Base-by-base conservation (phyloP, 2,797 vertebrate species). In the Spea hammondii region DNA sequence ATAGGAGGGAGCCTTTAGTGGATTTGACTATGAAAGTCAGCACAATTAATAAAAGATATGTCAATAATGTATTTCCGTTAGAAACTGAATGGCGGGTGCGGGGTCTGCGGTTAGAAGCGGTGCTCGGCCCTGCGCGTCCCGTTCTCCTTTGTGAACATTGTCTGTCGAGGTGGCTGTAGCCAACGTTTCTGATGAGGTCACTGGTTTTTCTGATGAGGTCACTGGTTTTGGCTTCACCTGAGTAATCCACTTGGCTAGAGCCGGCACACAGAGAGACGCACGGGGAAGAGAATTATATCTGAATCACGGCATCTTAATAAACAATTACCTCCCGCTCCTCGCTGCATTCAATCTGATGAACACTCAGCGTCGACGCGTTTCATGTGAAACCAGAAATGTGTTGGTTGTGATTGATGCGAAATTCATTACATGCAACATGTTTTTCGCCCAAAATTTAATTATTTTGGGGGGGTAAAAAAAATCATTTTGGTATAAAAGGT, bases 151-250 rank as follows among this genome's bases (percentile, higher is more conserved):
- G 74, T 45, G 59, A 68, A 67, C 69, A 4, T 10, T 14, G 45
- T 70, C 66, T 11, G 2, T 62, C 66, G 66, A 50, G 47, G 68
- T 47, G 10, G 51, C 9, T 64, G n/a, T 44, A 12, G 77, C 77
- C 77, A 78, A 57, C 32, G 10, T 17, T 50, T 6, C 44, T 8
- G 70, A 67, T 79, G 77, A 73, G 70, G 70, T 72, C 70, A 73
- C 70, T 12, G 53, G 6, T 46, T 9, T 62, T 71, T 6, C 50
- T 8, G 70, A 67, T 79, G 77, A 73, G 70, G 70, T 72, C 70
- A 73, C 70, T 12, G 53, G 6, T 46, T 9, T 62, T 71, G 67
- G 67, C 67, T 45, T 62, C 69, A 46, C 64, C 59, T n/a, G 9
- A 46, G 59, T 70, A 13, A 50, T 67, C 51, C 7, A 44, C 14